phyloP scores from a whole-genome alignment of 1,140 invertebrate species.

The Tetramorium alpestre region DNA sequence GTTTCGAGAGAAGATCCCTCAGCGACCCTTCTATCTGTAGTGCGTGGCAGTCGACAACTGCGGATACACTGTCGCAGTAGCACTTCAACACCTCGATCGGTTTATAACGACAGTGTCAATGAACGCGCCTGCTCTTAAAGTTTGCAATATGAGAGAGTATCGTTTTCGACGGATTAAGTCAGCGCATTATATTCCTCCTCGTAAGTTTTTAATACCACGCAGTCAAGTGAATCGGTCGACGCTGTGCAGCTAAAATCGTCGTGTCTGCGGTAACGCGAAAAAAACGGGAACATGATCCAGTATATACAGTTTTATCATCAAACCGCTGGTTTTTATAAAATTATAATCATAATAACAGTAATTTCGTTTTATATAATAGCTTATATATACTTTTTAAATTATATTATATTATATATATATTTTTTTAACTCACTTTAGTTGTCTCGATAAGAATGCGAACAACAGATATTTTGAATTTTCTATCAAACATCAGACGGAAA shows the following conservation, averaged over 20 bases:
- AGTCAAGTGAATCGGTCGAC: not conserved
- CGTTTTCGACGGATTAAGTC: not conserved
- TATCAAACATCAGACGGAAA: constrained; percentile 67
- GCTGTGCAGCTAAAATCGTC: constrained; percentile 14
- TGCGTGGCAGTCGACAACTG: constrained; percentile 45
- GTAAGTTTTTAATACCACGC: not conserved
- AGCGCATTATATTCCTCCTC: constrained; percentile 14
- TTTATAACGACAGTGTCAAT: constrained; percentile 53
- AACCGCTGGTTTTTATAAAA: not conserved
- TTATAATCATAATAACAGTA: not conserved
- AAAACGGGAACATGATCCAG: not conserved
- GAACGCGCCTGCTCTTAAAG: not conserved
- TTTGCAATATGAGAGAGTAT: not conserved
- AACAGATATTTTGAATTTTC: constrained; percentile 54
- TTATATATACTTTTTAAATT: not conserved
- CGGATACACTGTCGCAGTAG: constrained; percentile 52
- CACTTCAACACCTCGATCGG: constrained; percentile 70
- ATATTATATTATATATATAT: not conserved
- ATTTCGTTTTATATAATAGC: not conserved
- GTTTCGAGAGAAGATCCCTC: constrained; percentile 52
- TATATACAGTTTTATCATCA: not conserved
- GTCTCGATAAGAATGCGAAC: constrained; percentile 82
- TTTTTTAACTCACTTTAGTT: not conserved
- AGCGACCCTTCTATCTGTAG: constrained; percentile 39
- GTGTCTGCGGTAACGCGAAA: not conserved